Base-by-base conservation (phyloP, 2,797 vertebrate species). In the Myoxocephalus aenaeus region DNA sequence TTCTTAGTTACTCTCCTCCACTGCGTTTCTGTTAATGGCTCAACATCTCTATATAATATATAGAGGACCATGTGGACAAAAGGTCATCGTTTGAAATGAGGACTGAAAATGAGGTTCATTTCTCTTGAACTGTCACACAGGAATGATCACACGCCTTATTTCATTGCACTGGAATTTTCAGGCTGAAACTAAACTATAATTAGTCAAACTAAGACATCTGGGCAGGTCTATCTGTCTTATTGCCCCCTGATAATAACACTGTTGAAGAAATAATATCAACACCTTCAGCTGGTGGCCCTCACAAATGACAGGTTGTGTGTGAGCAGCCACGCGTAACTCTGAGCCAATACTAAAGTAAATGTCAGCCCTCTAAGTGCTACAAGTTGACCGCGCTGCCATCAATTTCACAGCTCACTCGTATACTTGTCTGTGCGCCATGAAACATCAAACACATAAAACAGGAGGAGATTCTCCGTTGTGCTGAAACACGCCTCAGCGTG, bases 401-500 rank as follows among this genome's bases (percentile, higher is more conserved):
- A 62, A 78, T 85, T 51, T 86, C 72, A 68, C 86, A 27, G 80
- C 51, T 67, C 62, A 51, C 68, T 69, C 32, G 62, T 27, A 14
- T 4, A 25, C 15, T 63, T 2, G n/a, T 71, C 65, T 75, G 64
- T 71, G 70, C 84, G 62, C 61, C 51, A 1, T 50, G 20, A 81
- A 84, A 83, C 74, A 83, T 82, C 75, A 34, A 77, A 82, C 69
- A 56, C 67, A 71, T 46, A 63, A 75, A 65, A 69, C 73, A 70
- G 70, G 46, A 70, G 71, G 29, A 75, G 51, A 66, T 53, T 77
- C 80, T 50, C 65, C 51, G 76, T 38, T 73, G 54, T 84, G 89
- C 79, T 65, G 77, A 51, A 72, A 78, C 88, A 85, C 20, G 81
- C 82, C 80, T 85, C 73, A 9, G 9, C 34, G 64, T 58, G 71